Conservation (phyloP, 2,888 invertebrate species). For the Leistus spinibarbis region DNA sequence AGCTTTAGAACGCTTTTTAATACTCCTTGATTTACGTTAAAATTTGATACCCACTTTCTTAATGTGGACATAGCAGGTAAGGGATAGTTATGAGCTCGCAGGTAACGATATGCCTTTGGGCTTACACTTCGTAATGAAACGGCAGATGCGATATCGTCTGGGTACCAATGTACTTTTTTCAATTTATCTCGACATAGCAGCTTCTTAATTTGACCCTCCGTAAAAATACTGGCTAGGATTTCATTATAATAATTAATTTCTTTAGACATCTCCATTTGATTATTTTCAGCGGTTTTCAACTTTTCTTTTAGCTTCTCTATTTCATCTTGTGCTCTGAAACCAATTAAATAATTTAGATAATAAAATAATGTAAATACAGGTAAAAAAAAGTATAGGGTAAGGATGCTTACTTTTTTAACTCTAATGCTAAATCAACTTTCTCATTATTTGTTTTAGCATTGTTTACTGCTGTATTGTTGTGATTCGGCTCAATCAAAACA, state of each 20-base stretch:
- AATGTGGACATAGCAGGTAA: slow-evolving; percentile 37
- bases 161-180: slow-evolving; percentile 17
- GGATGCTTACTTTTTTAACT: no score
- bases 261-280: background rate
- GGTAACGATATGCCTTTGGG: slow-evolving; percentile 37
- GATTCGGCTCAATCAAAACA: no score
- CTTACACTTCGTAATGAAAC: slow-evolving; percentile 39
- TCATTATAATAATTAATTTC: no score
- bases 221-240: slow-evolving; percentile 19
- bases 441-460: no score
- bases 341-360: no score
- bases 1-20: slow-evolving; percentile 20
- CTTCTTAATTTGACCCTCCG: slow-evolving; percentile 30
- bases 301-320: no score
- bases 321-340: no score
- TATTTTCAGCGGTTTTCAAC: no score
- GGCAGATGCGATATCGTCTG: slow-evolving; percentile 36
- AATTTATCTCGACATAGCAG: slow-evolving; percentile 5
- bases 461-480: no score
- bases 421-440: no score
- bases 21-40: slow-evolving; percentile 18
- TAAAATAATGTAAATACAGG: no score
- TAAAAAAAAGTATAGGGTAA: no score
- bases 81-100: slow-evolving; percentile 25
- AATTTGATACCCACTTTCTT: slow-evolving; percentile 28